phyloP scores from a whole-genome alignment of 2,797 vertebrate species.

The Molossus molossus region DNA sequence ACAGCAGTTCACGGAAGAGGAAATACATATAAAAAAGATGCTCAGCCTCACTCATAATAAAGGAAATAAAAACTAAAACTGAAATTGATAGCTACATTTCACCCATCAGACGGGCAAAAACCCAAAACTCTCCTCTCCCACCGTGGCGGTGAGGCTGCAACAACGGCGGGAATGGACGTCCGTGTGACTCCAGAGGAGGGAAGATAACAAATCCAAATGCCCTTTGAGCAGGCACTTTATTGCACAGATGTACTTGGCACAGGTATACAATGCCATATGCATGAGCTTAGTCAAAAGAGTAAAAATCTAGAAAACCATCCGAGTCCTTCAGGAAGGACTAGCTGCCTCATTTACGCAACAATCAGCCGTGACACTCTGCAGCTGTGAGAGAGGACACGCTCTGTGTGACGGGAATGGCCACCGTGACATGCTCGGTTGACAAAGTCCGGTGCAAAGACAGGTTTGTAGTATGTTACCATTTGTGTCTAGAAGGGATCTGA shows the following conservation, averaged over 20 bases:
- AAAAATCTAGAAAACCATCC: neutral
- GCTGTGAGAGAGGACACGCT: too few relatives aligned
- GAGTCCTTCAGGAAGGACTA: neutral
- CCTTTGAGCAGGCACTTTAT: neutral
- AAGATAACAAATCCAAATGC: neutral
- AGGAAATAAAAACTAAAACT: slow-evolving; percentile 46
- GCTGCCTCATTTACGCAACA: neutral
- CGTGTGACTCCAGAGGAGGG: neutral
- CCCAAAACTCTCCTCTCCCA: neutral
- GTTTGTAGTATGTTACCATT: neutral
- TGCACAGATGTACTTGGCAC: neutral
- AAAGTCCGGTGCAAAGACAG: neutral
- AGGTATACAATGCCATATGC: neutral
- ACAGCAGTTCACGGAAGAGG: neutral
- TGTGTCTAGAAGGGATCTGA: neutral
- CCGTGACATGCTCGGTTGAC: neutral
- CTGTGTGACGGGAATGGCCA: neutral
- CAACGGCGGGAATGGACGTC: too few relatives aligned
- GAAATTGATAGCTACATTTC: neutral
- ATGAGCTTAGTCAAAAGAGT: slow-evolving; percentile 14
- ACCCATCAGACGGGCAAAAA: neutral
- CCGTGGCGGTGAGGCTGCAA: neutral
- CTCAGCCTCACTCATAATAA: neutral
- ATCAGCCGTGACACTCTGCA: neutral
- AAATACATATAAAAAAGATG: slow-evolving; percentile 5